Evolutionary conservation across 2,888 invertebrate species (phyloP), one percentile per base, ranked within the genome.

Genomic region (Cryptops parisi): DNA sequence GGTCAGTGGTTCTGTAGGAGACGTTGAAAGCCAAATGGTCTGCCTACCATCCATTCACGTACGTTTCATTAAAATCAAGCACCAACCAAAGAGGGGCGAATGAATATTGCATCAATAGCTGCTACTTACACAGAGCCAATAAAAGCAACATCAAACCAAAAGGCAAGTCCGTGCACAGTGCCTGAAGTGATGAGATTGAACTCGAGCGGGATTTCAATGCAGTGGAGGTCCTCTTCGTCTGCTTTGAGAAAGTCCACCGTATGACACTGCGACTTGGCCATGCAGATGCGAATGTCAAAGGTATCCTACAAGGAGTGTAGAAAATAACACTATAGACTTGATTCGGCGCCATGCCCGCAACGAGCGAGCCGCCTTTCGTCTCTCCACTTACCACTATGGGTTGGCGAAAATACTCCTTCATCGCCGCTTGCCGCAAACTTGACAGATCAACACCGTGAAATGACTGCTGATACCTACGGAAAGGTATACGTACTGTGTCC

Each of bases 111-210:
- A 15, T 12, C n/a, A n/a, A n/a, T n/a, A n/a, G n/a, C n/a, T n/a
- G n/a, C n/a, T n/a, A 53, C 53, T 59, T 58, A 59, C 59, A 80
- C 80, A 45, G 80, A 80, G 38, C 97, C 96, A 55, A 86, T 81
- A 72, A 98, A 97, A 59, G 94, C 84, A 23, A 97, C 96, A 72
- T 98, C 96, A 69, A 98, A 98, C 97, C 98, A 98, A 73, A 98
- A 97, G 19, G 97, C 97, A 58, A 98, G 74, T 1, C 97, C 97
- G 65, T 98, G 97, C 60, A 96, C 86, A 48, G 90, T 88, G 24
- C 93, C 94, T 0, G 93, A 85, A 70, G 91, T 88, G 61, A 87
- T 75, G 61, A 94, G 76, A 64, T 85, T 85, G 74, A 94, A 97
- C 69, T 88, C 84, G 58, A 97, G 78, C 45, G 96, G 94, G 63